Percentiles rank a stretch among this genome's conserved stretches.
These are phyloP conservation scores for Orientallactaga sibirica DNA, from an alignment of 2,797 vertebrate species.

Conservation along the genomic window DNA sequence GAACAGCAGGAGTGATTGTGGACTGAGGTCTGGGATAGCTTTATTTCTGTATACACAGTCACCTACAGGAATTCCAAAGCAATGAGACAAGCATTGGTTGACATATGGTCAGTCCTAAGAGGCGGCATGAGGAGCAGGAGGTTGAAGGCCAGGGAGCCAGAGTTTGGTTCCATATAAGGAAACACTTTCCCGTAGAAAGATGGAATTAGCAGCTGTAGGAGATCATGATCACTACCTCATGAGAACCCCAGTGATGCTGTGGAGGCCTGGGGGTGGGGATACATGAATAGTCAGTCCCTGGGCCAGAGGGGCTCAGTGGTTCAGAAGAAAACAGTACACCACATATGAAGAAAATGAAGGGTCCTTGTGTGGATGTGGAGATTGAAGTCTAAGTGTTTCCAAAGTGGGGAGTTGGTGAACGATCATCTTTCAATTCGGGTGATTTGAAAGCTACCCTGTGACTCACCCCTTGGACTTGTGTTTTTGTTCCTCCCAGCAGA, in stretches of 20 bases:
- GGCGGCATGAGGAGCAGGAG: background rate
- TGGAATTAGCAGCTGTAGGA: slow-evolving; percentile 38
- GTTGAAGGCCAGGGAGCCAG: slow-evolving; percentile 36
- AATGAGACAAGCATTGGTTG: background rate
- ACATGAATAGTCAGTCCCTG: background rate
- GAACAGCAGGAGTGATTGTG: background rate
- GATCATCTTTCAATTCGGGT: background rate
- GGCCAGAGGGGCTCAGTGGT: background rate
- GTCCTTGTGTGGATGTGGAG: background rate
- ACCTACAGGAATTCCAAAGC: slow-evolving; percentile 48
- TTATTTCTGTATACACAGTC: slow-evolving; percentile 13
- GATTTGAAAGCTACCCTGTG: background rate
- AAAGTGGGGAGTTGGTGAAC: background rate
- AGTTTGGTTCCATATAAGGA: slow-evolving; percentile 66
- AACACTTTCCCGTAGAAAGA: slow-evolving; percentile 49
- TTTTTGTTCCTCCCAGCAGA: background rate
- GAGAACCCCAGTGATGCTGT: background rate
- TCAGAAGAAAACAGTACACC: background rate
- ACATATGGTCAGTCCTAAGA: slow-evolving; percentile 16
- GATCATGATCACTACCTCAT: background rate
- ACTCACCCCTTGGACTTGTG: background rate
- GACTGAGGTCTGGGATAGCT: slow-evolving; percentile 14
- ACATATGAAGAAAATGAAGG: background rate
- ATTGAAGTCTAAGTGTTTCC: background rate
- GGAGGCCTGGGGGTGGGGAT: background rate